Evolutionary conservation across 2,797 vertebrate genomes (phyloP), one percentile per base, ranked within the genome.

Genomic region (Notolabrus celidotus): DNA sequence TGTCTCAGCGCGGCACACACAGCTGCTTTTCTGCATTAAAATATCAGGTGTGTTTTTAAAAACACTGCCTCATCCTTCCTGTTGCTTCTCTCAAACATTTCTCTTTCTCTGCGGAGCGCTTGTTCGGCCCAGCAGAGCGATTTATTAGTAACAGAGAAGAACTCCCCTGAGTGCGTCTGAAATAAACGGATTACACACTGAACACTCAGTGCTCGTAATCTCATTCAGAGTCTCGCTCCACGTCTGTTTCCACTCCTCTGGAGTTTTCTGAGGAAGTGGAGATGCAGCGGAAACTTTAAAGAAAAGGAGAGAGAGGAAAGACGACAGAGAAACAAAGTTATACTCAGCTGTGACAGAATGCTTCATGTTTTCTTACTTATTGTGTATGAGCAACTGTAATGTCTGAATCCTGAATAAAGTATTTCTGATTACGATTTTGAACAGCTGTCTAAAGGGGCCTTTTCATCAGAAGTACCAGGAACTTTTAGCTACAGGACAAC

Each of bases 171-270:
- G 83, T 58, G 67, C 67, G 57, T 75, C 70, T 68, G 67, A 43
- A 60, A 69, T 92, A 92, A 93, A 80, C 65, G 85, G 84, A 93
- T 93, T 90, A 90, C 45, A 71, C 62, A 20, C 15, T 33, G 66
- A 88, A 84, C 86, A 79, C 85, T 88, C 72, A 73, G 85, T 67
- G 79, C 76, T 71, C 56, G 66, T 90, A 90, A 93, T 92, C 83
- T 82, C 62, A 88, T 92, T 90, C 71, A 34, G 39, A 59, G 58
- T 62, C 83, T 78, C 60, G 62, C 74, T 84, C 72, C 46, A 56
- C 67, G 25, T 80, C 89, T 86, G 85, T 76, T 87, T 64, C 82
- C 58, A 22, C 70, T 57, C 58, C 60, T 66, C 53, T 19, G 6
- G 49, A 3, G 52, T 53, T 71, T 59, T 19, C 20, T 3, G 27